phyloP scores from a whole-genome alignment of 2,797 vertebrate genomes.

The Oreortyx pictus region DNA sequence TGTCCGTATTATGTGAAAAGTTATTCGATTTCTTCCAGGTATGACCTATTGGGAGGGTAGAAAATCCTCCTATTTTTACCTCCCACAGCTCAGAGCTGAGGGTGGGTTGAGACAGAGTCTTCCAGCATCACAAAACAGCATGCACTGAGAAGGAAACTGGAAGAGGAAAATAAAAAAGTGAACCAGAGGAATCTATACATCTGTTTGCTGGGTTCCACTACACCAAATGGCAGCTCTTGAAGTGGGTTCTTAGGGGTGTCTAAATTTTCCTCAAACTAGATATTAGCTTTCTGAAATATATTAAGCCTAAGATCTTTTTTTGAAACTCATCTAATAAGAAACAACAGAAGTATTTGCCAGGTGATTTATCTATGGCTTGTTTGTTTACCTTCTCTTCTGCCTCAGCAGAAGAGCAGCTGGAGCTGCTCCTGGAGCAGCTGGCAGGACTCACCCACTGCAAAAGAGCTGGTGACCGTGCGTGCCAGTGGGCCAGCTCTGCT shows the following conservation, averaged over 20 bases:
- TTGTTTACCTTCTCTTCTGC: not conserved
- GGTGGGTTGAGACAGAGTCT: not conserved
- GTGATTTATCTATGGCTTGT: not conserved
- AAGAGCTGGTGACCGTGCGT: not conserved
- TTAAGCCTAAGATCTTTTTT: not conserved
- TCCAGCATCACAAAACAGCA: not conserved
- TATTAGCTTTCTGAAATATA: not conserved
- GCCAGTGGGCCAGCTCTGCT: not conserved
- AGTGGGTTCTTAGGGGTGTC: not conserved
- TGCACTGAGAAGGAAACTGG: not conserved
- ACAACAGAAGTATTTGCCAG: not conserved
- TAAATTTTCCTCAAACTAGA: not conserved
- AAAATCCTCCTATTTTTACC: not conserved
- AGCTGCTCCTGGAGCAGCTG: not conserved
- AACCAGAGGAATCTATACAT: not conserved
- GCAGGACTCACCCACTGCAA: not conserved
- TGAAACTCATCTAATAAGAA: not conserved
- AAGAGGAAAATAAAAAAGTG: not conserved
- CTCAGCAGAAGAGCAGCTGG: not conserved
- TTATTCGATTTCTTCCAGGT: not conserved
- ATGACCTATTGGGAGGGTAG: not conserved
- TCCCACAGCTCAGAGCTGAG: not conserved
- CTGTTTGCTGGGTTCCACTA: not conserved
- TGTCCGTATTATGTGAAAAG: not conserved
- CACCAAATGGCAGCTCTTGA: not conserved